Percentiles rank a stretch among this genome's conserved stretches.
phyloP scores from a whole-genome alignment of 2,797 vertebrate species.

The Macropodus opercularis region DNA sequence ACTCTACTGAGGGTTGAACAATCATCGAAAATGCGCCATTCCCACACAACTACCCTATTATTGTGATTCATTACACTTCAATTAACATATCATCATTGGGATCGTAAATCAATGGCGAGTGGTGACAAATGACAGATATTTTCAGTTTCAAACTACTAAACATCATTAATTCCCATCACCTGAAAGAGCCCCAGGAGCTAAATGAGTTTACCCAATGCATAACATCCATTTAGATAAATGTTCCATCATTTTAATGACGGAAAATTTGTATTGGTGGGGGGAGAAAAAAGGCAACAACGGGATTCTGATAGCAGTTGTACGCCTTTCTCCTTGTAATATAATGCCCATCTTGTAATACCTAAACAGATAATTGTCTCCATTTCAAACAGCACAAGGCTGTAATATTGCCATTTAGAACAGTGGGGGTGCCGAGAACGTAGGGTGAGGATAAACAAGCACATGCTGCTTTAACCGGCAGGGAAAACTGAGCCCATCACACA shows the following conservation, averaged over 20 bases:
- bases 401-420: conserved; percentile 80
- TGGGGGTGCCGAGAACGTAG: conserved; percentile 69
- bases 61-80: conserved; percentile 80
- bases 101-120: conserved; percentile 79
- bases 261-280: conserved; percentile 64
- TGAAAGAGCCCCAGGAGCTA: conserved; percentile 82
- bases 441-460: conserved; percentile 79
- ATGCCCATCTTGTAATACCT: conserved; percentile 77
- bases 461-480: conserved; percentile 68
- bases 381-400: conserved; percentile 78
- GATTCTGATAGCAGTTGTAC: conserved; percentile 68
- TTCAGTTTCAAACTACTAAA: conserved; percentile 83
- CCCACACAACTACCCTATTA: conserved; percentile 68
- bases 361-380: conserved; percentile 85
- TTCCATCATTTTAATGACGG: conserved; percentile 80
- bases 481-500: conserved; percentile 73
- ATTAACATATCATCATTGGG: conserved; percentile 81
- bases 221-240: conserved; percentile 84
- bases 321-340: conserved; percentile 70
- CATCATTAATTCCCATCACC: conserved; percentile 86
- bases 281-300: conserved; percentile 67
- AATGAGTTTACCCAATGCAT: conserved; percentile 83
- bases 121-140: conserved; percentile 84
- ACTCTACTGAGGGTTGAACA: conserved; percentile 62
- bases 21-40: conserved; percentile 67